These are phyloP conservation scores for Merops nubicus DNA, from an alignment of 2,113 vertebrate species.

Conservation along the genomic window DNA sequence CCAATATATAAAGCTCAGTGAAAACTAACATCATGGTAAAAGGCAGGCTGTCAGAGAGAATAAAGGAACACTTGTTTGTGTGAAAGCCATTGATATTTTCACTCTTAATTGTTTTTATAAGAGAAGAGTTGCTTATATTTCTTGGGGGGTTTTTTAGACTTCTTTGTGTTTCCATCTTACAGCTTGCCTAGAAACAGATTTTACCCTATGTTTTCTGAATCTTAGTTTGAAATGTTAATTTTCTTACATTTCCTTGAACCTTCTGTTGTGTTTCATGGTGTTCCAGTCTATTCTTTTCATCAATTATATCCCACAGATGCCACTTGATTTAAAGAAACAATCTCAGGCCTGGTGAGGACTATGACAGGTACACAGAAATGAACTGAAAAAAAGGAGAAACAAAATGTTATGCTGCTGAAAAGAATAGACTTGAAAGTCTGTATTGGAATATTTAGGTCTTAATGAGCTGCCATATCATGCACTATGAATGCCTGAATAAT, in stretches of 20 bases:
- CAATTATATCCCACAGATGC: background rate
- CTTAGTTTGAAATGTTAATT: background rate
- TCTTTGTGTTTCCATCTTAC: background rate
- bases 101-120: background rate
- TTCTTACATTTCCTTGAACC: background rate
- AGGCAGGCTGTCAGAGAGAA: background rate
- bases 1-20: background rate
- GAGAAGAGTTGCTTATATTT: background rate
- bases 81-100: background rate
- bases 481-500: background rate
- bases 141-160: rapidly evolving
- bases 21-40: background rate
- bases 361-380: background rate
- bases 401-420: background rate
- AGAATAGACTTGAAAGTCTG: background rate
- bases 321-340: background rate
- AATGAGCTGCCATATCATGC: background rate
- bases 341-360: background rate
- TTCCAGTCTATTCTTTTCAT: background rate
- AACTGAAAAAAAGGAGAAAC: background rate
- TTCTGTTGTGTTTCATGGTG: background rate
- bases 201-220: background rate
- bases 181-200: background rate
- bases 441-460: background rate
- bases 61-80: background rate